Evolutionary conservation across 2,113 vertebrate genomes (phyloP).

Genomic region (Mus spicilegus): DNA sequence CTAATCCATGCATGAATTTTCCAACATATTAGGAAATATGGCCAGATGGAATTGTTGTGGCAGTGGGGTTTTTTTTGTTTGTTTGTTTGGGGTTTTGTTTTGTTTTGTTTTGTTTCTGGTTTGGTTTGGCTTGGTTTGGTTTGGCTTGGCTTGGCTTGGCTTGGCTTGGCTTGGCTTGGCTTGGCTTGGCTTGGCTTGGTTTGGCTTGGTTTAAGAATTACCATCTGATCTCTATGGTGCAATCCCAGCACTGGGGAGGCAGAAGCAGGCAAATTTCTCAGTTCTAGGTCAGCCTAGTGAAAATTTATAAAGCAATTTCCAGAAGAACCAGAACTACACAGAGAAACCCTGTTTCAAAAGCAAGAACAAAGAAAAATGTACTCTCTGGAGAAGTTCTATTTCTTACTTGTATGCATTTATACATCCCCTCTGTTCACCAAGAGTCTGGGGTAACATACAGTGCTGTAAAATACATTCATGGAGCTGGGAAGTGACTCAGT

Average conservation of each 20-base stretch:
- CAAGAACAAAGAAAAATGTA: not conserved
- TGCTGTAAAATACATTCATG: not conserved
- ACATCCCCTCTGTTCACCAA: not conserved
- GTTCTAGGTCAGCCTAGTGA: not conserved
- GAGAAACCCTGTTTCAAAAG: not conserved
- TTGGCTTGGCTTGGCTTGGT: no score
- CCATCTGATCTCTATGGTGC: not conserved
- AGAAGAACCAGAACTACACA: not conserved
- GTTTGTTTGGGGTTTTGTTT: not conserved
- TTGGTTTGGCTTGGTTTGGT: not conserved
- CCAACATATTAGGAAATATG: constrained; percentile 40
- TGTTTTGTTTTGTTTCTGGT: not conserved
- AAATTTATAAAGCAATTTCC: not conserved
- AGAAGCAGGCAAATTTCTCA: not conserved
- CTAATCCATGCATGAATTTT: not conserved
- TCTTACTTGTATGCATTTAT: not conserved
- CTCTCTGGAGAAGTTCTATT: not conserved
- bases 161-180: no score
- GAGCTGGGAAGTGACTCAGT: not conserved
- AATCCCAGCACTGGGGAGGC: not conserved
- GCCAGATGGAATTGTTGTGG: not conserved
- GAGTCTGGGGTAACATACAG: not conserved
- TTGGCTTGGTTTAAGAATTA: not conserved
- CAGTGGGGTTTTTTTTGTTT: not conserved
- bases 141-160: no score